phyloP scores from a whole-genome alignment of 2,797 vertebrate genomes.

The Gila robusta region DNA sequence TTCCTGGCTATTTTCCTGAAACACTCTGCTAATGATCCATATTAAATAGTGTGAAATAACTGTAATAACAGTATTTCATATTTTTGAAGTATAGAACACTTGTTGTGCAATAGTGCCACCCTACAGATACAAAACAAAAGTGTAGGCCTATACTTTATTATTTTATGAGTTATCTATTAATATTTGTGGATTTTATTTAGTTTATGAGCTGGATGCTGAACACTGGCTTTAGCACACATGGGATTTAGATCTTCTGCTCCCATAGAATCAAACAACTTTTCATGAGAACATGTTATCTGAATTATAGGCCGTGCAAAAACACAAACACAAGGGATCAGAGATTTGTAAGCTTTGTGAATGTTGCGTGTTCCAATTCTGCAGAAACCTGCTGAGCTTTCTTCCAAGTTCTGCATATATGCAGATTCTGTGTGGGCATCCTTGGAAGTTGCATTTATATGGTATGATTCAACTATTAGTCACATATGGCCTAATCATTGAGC shows the following conservation, averaged over 20 bases:
- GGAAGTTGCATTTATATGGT: conserved; percentile 17
- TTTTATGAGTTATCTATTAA: neutral
- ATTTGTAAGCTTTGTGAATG: neutral
- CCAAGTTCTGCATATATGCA: neutral
- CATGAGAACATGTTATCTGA: neutral
- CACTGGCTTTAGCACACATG: neutral
- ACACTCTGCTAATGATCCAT: neutral
- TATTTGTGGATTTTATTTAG: neutral
- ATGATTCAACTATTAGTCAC: conserved; percentile 9
- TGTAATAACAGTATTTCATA: neutral
- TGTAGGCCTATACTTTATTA: neutral
- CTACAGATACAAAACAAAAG: neutral
- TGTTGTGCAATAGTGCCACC: neutral
- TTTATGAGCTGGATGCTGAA: neutral
- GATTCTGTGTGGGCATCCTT: conserved; percentile 14
- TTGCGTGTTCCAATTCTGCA: neutral
- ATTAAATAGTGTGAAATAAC: conserved; percentile 12
- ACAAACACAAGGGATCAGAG: neutral
- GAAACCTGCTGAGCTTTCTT: conserved; percentile 3
- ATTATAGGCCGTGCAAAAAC: neutral
- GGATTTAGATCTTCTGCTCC: neutral
- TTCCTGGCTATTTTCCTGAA: neutral
- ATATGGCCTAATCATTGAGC: neutral
- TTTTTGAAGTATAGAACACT: neutral
- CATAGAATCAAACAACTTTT: neutral